phyloP scores from a whole-genome alignment of 2,888 invertebrate species.

The Meghimatium bilineatum region DNA sequence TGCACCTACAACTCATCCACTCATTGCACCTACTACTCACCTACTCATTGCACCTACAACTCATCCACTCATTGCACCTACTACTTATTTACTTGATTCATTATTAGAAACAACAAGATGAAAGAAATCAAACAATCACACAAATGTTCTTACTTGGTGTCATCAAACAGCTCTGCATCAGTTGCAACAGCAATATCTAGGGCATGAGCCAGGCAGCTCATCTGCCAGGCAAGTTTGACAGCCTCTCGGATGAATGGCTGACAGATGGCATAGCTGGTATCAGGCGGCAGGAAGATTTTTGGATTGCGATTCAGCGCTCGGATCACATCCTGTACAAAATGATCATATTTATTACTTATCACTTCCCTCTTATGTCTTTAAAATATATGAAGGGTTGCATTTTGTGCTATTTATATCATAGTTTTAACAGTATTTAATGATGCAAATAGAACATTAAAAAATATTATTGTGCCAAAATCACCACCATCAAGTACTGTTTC shows the following conservation, averaged over 20 bases:
- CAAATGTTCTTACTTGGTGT: slow-evolving; percentile 69
- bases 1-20: no score
- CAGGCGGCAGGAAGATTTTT: slow-evolving; percentile 73
- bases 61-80: background rate
- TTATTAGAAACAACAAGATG: background rate
- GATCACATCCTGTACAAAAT: slow-evolving; percentile 73
- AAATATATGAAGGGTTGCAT: no score
- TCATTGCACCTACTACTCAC: no score
- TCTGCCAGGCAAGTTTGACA: slow-evolving; percentile 76
- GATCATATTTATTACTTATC: background rate
- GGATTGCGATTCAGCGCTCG: slow-evolving; percentile 74
- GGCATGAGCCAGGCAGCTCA: slow-evolving; percentile 75
- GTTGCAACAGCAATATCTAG: slow-evolving; percentile 75
- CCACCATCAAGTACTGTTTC: no score
- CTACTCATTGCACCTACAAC: no score
- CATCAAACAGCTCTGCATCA: slow-evolving; percentile 76
- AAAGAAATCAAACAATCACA: background rate
- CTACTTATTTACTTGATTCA: no score
- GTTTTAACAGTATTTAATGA: no score
- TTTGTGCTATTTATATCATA: no score
- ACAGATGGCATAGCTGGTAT: slow-evolving; percentile 72
- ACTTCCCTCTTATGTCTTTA: background rate
- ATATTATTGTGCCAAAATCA: no score
- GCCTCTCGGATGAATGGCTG: slow-evolving; percentile 76
- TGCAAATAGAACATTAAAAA: no score